phyloP scores from a whole-genome alignment of 2,888 invertebrate species.

The Cryptocephalus primarius region DNA sequence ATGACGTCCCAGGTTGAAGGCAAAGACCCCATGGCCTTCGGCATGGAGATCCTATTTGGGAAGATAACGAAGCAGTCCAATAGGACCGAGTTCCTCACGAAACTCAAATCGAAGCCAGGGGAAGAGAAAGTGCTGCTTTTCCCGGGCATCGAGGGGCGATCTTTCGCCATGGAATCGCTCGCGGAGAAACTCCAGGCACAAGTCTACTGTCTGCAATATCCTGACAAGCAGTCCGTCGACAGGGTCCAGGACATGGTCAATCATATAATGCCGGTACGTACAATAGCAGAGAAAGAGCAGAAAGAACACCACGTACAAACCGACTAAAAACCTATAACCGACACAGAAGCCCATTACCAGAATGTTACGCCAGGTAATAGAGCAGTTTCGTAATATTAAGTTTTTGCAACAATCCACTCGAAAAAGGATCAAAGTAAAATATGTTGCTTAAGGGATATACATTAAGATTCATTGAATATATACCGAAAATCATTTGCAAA shows the following conservation, averaged over 20 bases:
- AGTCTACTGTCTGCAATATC: slow-evolving; percentile 45
- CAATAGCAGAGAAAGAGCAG: neutral
- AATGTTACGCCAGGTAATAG: too few relatives aligned
- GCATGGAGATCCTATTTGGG: slow-evolving; percentile 47
- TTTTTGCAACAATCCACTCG: too few relatives aligned
- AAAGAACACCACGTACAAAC: too few relatives aligned
- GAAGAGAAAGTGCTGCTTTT: slow-evolving; percentile 36
- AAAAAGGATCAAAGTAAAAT: too few relatives aligned
- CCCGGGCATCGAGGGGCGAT: slow-evolving; percentile 60
- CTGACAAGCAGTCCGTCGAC: slow-evolving; percentile 35
- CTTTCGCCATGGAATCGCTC: slow-evolving; percentile 41
- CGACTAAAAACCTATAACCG: too few relatives aligned
- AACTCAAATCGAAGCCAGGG: neutral
- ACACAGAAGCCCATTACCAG: too few relatives aligned
- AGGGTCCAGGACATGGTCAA: slow-evolving; percentile 42
- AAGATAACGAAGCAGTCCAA: slow-evolving; percentile 48
- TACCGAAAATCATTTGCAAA: too few relatives aligned
- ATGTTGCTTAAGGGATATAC: too few relatives aligned
- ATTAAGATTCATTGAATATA: too few relatives aligned
- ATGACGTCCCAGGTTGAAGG: slow-evolving; percentile 37
- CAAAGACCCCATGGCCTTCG: slow-evolving; percentile 19
- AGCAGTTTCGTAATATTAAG: too few relatives aligned
- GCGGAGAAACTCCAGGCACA: slow-evolving; percentile 42
- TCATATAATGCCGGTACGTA: slow-evolving; percentile 42
- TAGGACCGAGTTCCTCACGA: neutral